These are phyloP conservation scores for Ceyx cyanopectus DNA, from an alignment of 2,113 vertebrate genomes.

Conservation along the genomic window DNA sequence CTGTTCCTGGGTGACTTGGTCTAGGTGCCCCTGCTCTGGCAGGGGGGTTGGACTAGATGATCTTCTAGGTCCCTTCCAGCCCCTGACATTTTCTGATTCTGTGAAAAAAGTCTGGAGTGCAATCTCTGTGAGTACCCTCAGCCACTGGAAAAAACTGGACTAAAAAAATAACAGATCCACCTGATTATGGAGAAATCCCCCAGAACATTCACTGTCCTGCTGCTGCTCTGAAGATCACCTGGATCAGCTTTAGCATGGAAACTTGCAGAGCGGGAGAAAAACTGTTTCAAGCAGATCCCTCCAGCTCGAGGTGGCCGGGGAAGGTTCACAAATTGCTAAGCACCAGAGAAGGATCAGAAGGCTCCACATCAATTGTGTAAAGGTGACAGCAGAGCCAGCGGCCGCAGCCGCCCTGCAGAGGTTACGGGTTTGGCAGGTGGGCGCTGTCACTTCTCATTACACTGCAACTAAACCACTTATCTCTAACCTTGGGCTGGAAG, in stretches of 20 bases:
- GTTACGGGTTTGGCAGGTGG: conserved; percentile 45
- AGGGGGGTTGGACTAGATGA: too few relatives aligned
- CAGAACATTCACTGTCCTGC: background rate
- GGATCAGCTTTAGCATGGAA: background rate
- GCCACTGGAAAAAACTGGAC: background rate
- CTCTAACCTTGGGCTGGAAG: conserved; percentile 40
- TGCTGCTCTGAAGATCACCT: background rate
- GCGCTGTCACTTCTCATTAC: conserved; percentile 41
- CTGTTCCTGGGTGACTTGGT: too few relatives aligned
- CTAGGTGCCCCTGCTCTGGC: too few relatives aligned
- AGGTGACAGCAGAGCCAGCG: conserved; percentile 41
- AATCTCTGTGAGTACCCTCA: background rate
- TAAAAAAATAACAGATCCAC: background rate
- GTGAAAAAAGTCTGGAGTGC: background rate
- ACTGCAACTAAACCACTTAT: conserved; percentile 58
- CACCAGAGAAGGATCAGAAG: conserved; percentile 33
- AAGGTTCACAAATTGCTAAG: conserved; percentile 48
- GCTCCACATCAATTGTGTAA: conserved; percentile 40
- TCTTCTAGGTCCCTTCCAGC: too few relatives aligned
- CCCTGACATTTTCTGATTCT: too few relatives aligned
- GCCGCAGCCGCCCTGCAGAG: conserved; percentile 16
- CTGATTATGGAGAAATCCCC: background rate
- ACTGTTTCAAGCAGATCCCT: conserved; percentile 26
- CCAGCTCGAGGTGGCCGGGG: background rate
- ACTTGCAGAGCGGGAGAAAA: background rate